Evolutionary conservation across 1,140 invertebrate genomes (phyloP), one percentile per base, ranked within the genome.

Genomic region (Aphelenchoides fujianensis): DNA sequence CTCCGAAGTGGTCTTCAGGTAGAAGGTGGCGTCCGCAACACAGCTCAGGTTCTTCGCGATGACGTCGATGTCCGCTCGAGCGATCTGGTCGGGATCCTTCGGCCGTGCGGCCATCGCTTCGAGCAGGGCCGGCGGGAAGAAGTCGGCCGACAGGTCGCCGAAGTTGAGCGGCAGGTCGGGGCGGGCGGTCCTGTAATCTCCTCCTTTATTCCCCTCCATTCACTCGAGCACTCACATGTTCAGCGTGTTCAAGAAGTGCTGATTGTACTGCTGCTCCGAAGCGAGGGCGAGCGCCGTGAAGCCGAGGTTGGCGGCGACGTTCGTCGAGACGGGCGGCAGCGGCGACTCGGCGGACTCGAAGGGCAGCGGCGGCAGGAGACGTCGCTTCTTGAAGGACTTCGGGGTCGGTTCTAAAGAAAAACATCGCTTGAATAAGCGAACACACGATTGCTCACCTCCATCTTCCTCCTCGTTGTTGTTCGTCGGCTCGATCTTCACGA

Each of bases 21-120:
- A 59, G 55, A 59, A 59, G 7, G 19, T 7, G 7, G 55, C 5
- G 23, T 59, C 55, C 19, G 5, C 55, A 5, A 59, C 34, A 7
- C 55, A 19, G 34, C 55, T 59, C 55, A 59, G 34, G 23, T 59
- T 59, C 5, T 19, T 5, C 23, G 55, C 55, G 19, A 59, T 59
- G 7, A 19, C 19, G 12, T 59, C 55, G 23, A 59, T 19, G 55
- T 59, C 55, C 7, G 12, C 5, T 19, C 19, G 28, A 23, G 19
- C 55, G 5, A 32, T 7, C 5, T 5, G 55, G 23, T 59, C 55
- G 7, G 23, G 55, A 59, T 59, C 55, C 12, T 59, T 19, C 7
- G 5, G 5, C 5, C 55, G 5, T 27, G 5, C 23, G 5, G 55
- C 55, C 55, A 59, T 59, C 7, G 23, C 55, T 30, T 59, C 55